Conservation (phyloP, 2,888 invertebrate species). For the Hesperia comma region DNA sequence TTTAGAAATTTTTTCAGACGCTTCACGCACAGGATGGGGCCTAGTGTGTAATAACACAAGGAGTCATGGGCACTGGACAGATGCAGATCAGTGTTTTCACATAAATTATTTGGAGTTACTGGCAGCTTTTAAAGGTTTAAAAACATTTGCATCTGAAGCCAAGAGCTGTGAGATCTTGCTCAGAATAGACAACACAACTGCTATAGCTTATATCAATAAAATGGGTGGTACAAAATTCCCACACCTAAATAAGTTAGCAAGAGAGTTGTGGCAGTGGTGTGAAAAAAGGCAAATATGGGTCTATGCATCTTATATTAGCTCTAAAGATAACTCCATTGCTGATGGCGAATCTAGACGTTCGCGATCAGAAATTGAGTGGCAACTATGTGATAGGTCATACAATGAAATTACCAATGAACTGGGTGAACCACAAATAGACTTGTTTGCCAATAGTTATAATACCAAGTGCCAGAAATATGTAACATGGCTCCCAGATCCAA, state of each 20-base stretch:
- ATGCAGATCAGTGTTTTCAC: too few relatives aligned
- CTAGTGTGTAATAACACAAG: too few relatives aligned
- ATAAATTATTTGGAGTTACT: too few relatives aligned
- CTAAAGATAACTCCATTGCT: slow-evolving; percentile 36
- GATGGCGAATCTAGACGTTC: slow-evolving; percentile 31
- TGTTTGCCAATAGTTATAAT: slow-evolving; percentile 33
- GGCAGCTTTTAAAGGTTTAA: too few relatives aligned
- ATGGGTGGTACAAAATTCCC: slow-evolving; percentile 36
- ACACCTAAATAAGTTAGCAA: slow-evolving; percentile 27
- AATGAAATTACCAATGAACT: slow-evolving; percentile 1
- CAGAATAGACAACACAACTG: slow-evolving; percentile 39
- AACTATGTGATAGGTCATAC: slow-evolving; percentile 7
- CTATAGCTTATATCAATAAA: slow-evolving; percentile 38
- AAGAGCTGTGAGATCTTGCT: slow-evolving; percentile 30
- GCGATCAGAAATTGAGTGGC: slow-evolving; percentile 28
- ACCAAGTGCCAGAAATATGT: slow-evolving; percentile 27
- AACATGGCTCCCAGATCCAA: slow-evolving; percentile 28
- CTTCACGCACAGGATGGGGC: too few relatives aligned
- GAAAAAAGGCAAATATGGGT: slow-evolving; percentile 31
- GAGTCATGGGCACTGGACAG: too few relatives aligned
- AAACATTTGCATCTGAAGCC: too few relatives aligned
- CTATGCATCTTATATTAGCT: slow-evolving; percentile 39
- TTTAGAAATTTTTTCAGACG: too few relatives aligned
- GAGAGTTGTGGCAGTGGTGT: slow-evolving; percentile 38
- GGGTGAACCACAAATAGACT: slow-evolving; percentile 26